Evolutionary conservation across 2,113 vertebrate species (phyloP), one percentile per base, ranked within the genome.

Genomic region (Ceyx melanurus): DNA sequence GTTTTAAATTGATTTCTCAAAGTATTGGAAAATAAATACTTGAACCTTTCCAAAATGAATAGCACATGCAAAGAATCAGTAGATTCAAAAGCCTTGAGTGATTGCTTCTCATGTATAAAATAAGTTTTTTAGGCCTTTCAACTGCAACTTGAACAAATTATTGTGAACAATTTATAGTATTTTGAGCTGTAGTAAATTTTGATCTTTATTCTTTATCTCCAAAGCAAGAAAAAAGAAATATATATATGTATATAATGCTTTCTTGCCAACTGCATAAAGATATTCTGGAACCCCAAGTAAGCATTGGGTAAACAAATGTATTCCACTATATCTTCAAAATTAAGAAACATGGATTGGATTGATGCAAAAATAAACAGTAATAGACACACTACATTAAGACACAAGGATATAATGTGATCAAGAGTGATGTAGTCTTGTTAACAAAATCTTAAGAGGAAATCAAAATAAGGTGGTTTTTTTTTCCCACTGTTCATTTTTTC

Each of bases 111-210:
- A 86, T 65, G 65, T 26, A 70, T 10, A 70, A 60, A 82, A 79
- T 12, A 85, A 53, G 28, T 19, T 82, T 71, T 71, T 75, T 75
- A 89, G 77, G 37, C 20, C 48, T 79, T 91, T 90, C 78, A 77
- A 37, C 21, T 88, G 56, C 86, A 90, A 81, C 29, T 81, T 81
- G n/a, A 84, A 83, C 25, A 92, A 77, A 83, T 86, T 71, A 57
- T 26, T 86, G 35, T 75, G 35, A 93, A 85, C n/a, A 76, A 58
- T 90, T 86, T 29, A 43, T 28, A 64, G 17, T 74, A 40, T 77
- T 92, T 90, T 40, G 29, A 71, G 74, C 51, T 56, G 31, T 11
- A 15, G 51, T 72, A 81, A 73, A 68, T 91, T 78, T 91, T 74
- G 19, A 26, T 82, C 58, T 75, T 83, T 61, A 78, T 61, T 66